These are phyloP conservation scores for Pseudomyrmex gracilis DNA, from an alignment of 1,140 invertebrate species.

Conservation along the genomic window DNA sequence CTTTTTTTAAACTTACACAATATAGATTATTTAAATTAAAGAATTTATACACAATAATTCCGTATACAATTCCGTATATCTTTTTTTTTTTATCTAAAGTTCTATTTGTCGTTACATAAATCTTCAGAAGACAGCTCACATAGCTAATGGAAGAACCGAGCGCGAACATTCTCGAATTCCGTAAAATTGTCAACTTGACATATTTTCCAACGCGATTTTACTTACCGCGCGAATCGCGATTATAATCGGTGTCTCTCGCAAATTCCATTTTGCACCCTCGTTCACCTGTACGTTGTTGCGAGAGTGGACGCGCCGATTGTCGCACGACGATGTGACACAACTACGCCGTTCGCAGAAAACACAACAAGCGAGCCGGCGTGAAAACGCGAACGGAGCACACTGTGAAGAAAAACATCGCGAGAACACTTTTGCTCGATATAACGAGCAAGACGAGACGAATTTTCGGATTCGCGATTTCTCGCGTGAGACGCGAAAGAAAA, in stretches of 20 bases:
- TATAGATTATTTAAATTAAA: too few relatives aligned
- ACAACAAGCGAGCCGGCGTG: neutral
- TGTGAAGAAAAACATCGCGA: neutral
- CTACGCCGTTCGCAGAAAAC: slow-evolving; percentile 21
- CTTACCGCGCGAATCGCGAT: slow-evolving; percentile 24
- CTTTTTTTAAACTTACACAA: too few relatives aligned
- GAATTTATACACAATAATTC: too few relatives aligned
- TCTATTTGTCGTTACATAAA: neutral
- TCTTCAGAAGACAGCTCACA: neutral
- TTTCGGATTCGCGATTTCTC: neutral
- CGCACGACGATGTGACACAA: neutral
- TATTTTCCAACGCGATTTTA: neutral
- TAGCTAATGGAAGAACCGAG: neutral
- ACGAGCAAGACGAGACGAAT: neutral
- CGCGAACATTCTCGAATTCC: neutral
- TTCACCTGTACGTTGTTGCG: neutral
- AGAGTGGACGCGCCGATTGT: slow-evolving; percentile 14
- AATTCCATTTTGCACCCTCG: slow-evolving; percentile 4
- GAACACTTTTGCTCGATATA: neutral
- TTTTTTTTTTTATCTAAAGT: too few relatives aligned
- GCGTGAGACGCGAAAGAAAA: neutral
- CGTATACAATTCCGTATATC: too few relatives aligned
- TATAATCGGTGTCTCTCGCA: too few relatives aligned
- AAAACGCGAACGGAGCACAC: neutral
- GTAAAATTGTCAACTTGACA: neutral